A percentile compares a stretch with the other conserved stretches of the same genome.
These are phyloP conservation scores for Indicator maculatus DNA, from an alignment of 2,113 vertebrate genomes.

Conservation along the genomic window DNA sequence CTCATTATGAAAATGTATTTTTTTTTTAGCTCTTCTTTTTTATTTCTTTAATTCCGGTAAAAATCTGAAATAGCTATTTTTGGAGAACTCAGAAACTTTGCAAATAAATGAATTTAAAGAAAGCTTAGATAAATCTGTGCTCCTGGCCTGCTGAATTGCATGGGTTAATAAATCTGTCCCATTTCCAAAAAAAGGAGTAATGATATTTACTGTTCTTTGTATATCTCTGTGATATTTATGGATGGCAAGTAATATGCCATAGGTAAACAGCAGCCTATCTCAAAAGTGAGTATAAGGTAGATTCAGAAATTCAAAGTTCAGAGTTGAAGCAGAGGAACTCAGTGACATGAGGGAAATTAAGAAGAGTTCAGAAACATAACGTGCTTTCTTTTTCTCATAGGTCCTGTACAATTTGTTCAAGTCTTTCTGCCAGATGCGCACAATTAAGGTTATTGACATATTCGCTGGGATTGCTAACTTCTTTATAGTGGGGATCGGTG, in stretches of 20 bases:
- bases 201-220: not conserved
- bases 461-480: conserved; percentile 91
- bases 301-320: not conserved
- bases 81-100: not conserved
- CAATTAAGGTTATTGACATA: conserved; percentile 88
- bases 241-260: not conserved
- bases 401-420: conserved; percentile 97
- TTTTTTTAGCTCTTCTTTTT: not conserved
- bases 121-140: not conserved
- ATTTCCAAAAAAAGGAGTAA: not conserved
- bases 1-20: not conserved
- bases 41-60: not conserved
- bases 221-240: not conserved
- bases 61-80: not conserved
- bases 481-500: conserved; percentile 91
- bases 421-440: conserved; percentile 90
- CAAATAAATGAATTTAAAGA: not conserved
- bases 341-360: not conserved
- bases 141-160: not conserved
- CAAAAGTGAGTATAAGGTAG: not conserved
- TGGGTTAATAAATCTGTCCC: not conserved
- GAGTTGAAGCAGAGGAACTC: not conserved
- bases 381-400: conserved; percentile 74
- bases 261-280: not conserved
- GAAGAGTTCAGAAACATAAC: conserved; percentile 23